Conservation (phyloP, 2,797 vertebrate species). For the Hoplostethus atlanticus region DNA sequence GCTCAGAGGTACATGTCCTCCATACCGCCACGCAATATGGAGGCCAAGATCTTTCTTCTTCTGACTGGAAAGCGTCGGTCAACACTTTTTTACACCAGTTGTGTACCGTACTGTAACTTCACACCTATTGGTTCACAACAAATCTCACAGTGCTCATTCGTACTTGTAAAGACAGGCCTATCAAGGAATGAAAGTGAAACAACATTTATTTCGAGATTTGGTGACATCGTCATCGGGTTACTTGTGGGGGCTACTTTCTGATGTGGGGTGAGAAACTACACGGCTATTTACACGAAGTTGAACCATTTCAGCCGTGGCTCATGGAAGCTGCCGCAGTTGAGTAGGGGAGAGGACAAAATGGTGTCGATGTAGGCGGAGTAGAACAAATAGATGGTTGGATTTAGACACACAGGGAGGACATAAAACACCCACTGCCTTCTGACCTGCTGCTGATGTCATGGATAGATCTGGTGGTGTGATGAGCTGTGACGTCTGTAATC, state of each 20-base stretch:
- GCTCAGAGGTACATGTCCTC: conserved; percentile 66
- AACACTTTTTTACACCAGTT: conserved; percentile 26
- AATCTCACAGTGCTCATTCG: neutral
- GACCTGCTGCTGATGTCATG: conserved; percentile 34
- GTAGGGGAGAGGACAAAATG: conserved; percentile 9
- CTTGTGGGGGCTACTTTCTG: neutral
- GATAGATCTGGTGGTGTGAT: neutral
- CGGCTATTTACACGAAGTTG: neutral
- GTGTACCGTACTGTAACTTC: neutral
- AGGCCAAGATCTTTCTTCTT: conserved; percentile 47
- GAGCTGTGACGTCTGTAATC: conserved; percentile 13
- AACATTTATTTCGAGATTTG: neutral
- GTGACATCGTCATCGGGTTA: neutral
- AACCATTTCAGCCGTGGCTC: neutral
- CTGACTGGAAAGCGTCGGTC: conserved; percentile 46
- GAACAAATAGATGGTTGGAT: conserved; percentile 58
- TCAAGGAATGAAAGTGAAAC: neutral
- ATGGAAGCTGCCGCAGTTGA: conserved; percentile 15
- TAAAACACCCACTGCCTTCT: conserved; percentile 17
- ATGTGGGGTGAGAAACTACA: neutral
- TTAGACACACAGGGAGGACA: conserved; percentile 29
- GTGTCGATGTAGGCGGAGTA: conserved; percentile 52
- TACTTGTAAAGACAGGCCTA: neutral
- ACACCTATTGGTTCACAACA: neutral
- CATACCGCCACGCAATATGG: conserved; percentile 40